Evolutionary conservation across 2,888 invertebrate species (phyloP).

Genomic region (Ennomos fuscantarius): DNA sequence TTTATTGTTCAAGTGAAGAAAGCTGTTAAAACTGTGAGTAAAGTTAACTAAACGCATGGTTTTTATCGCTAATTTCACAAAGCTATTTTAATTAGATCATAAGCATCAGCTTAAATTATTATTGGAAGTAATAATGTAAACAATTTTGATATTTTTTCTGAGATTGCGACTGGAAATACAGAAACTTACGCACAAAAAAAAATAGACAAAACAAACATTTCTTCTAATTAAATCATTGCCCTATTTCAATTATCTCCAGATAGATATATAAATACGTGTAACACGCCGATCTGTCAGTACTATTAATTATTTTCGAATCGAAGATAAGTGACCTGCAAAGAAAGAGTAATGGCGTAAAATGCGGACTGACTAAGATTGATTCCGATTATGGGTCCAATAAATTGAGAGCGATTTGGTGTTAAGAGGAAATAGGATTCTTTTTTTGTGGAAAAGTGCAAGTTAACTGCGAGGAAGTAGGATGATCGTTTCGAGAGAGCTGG

Average conservation of each 20-base stretch:
- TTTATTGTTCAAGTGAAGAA: no score
- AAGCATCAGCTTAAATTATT: no score
- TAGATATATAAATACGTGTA: conserved; percentile 28
- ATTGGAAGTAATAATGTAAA: no score
- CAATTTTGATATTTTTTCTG: no score
- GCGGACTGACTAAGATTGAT: conserved; percentile 43
- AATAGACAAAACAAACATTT: no score
- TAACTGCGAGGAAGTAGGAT: conserved; percentile 9
- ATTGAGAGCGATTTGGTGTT: conserved; percentile 30
- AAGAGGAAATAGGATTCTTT: conserved; percentile 21
- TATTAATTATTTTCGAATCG: conserved; percentile 43
- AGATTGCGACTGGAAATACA: no score
- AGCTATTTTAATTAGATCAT: no score
- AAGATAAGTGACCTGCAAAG: conserved; percentile 43
- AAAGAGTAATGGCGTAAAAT: conserved; percentile 41
- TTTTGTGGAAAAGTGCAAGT: conserved; percentile 22
- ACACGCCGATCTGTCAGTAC: conserved; percentile 28
- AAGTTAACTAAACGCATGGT: no score
- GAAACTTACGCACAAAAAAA: no score
- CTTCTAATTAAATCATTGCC: no score
- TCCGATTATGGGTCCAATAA: conserved; percentile 40
- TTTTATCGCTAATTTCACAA: no score
- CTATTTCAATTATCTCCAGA: background rate
- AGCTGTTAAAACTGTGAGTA: no score
- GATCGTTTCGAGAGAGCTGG: background rate